Evolutionary conservation across 2,888 invertebrate species (phyloP), one percentile per base, ranked within the genome.

Genomic region (Noctua janthina): DNA sequence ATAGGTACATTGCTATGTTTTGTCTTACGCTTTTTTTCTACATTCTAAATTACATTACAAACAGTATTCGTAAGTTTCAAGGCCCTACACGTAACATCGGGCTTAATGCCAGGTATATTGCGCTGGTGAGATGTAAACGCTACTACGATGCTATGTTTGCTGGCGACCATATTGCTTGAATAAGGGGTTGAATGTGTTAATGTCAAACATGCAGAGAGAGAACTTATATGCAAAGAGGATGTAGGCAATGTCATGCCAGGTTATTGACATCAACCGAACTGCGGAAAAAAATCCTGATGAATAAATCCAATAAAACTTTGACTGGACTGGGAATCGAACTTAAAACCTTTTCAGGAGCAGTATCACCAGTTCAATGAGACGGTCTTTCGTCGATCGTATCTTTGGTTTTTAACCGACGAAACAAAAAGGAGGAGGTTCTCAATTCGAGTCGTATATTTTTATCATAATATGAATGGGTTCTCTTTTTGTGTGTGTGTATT

Each of bases 21-120:
- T 54, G 0, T 54, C 8, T 23, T 10, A 23, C 23, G 23, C 8
- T 23, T 56, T 56, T 56, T 23, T 23, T 4, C 56, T 56, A 20
- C 56, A 10, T 10, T 8, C 56, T 56, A 3, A 54, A 23, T 20
- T 20, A 1, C 23, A 23, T 56, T n/a, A 56, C 56, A 59, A 59
- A 59, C n/a, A 4, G 56, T 59, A n/a, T n/a, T 59, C 56, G 56
- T 11, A n/a, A 15, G 17, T 78, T 73, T 73, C 1, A 46, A 29
- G n/a, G 67, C 79, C 68, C 49, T 4, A 15, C 64, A 67, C 66
- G 59, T 2, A 43, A 82, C 70, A 68, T 73, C 54, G 78, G 43
- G 56, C 74, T 62, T 78, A 74, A 76, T 76, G 62, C 62, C 54
- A 56, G 72, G 54, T 76, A 83, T 72, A 78, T 81, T 78, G 84